Evolutionary conservation across 2,888 invertebrate genomes (phyloP).

Genomic region (Meiosimyza platycephala): DNA sequence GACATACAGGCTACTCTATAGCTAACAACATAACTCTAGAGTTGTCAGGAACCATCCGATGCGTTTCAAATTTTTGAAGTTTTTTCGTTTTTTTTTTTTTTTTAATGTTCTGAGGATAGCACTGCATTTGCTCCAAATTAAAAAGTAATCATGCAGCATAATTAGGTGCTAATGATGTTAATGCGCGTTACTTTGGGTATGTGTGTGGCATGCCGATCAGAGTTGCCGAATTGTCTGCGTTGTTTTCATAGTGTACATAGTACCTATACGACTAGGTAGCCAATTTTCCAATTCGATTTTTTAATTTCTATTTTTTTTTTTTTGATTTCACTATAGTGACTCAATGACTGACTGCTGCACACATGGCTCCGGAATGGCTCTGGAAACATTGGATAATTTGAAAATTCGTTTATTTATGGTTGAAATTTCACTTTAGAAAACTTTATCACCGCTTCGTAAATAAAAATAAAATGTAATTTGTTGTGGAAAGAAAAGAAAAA

Average conservation of each 20-base stretch:
- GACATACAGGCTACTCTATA: constrained; percentile 53
- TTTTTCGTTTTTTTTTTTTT: constrained; percentile 14
- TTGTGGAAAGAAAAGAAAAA: too few relatives aligned
- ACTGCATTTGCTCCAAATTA: constrained; percentile 54
- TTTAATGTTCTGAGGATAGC: constrained; percentile 27
- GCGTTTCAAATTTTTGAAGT: not conserved
- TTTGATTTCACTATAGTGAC: constrained; percentile 3
- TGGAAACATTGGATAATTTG: not conserved
- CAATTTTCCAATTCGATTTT: constrained; percentile 1
- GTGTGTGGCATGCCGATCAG: constrained; percentile 26
- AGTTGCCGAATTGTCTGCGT: constrained; percentile 34
- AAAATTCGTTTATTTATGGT: constrained; percentile 19
- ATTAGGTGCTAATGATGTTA: constrained; percentile 64
- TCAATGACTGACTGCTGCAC: constrained; percentile 24
- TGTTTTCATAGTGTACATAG: not conserved
- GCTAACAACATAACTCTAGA: constrained; percentile 16
- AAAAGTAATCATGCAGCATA: constrained; percentile 60
- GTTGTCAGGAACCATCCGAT: not conserved
- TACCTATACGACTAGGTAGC: too few relatives aligned
- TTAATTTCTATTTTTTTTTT: not conserved
- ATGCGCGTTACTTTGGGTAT: constrained; percentile 48
- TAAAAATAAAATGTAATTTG: constrained; percentile 1
- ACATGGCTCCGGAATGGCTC: constrained; percentile 55
- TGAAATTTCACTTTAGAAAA: not conserved
- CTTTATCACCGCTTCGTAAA: constrained; percentile 27